Base-by-base conservation (phyloP, 2,113 vertebrate species). In the Vidua chalybeata region DNA sequence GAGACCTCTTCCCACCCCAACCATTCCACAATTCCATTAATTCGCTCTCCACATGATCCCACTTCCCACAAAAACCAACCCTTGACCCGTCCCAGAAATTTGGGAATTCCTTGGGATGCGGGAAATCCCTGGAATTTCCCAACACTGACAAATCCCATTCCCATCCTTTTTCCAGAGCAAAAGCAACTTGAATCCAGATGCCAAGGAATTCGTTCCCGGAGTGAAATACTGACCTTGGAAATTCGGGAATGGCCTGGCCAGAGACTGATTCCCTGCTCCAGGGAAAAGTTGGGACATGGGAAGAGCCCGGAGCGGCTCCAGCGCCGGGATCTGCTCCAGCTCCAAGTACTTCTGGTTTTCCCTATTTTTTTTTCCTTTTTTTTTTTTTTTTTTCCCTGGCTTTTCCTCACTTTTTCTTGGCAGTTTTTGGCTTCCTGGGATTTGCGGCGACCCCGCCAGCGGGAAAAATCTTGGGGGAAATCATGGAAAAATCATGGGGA, bases 151-250 rank as follows among this genome's bases (percentile, higher is more conserved):
- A 2, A 61, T 72, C 37, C 55, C 33, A 7, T 55, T 80, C 67
- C 74, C 54, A 33, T 35, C 69, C 79, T 41, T 41, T 41, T 95
- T 96, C 37, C 98, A 99, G 99, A 99, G 98, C 98, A 99, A 99
- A 98, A 99, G 99, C 98, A 98, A 98, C 97, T 98, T 99, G 98
- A 99, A 99, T 87, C 99, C 99, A 1, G 99, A 99, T 45, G 99
- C 99, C 73, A 99, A 99, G 99, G 99, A 99, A 97, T 99, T 99
- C 55, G 97, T 99, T 90, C 99, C 99, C 3, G 99, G 99, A 77
- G 99, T 99, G 98, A 99, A 99, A 98, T 99, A 99, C 98, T 99
- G 98, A 98, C 95, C 86, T 16, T 4, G 56, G 56, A 23, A 58
- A 58, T 89, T 84, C 9, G 90, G 96, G 97, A 97, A 81, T 64